Percentiles rank a stretch among this genome's conserved stretches.
phyloP scores from a whole-genome alignment of 2,888 invertebrate genomes.

The Coelinius sp. region DNA sequence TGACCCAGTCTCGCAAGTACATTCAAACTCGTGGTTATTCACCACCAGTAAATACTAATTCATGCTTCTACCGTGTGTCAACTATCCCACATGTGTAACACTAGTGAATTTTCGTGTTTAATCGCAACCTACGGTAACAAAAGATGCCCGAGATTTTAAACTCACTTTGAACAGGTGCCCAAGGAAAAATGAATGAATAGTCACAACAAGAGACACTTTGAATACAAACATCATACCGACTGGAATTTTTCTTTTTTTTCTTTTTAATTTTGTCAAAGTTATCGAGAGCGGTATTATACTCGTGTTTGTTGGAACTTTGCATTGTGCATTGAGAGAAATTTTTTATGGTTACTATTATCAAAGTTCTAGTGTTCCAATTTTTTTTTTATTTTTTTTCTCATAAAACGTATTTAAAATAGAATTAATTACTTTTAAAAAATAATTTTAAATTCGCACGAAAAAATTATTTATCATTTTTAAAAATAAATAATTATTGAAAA shows the following conservation, averaged over 20 bases:
- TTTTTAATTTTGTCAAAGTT: constrained; percentile 3
- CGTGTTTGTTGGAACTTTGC: constrained; percentile 5
- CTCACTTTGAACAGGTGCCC: neutral
- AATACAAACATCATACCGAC: neutral
- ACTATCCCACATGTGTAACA: neutral
- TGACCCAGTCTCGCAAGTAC: neutral
- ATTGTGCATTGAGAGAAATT: neutral
- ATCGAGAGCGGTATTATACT: constrained; percentile 17
- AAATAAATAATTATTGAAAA: too few relatives aligned
- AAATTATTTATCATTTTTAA: too few relatives aligned
- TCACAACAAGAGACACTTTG: neutral
- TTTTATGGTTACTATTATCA: neutral
- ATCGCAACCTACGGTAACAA: neutral
- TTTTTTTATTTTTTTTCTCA: neutral
- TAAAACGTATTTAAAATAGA: too few relatives aligned
- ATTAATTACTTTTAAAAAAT: too few relatives aligned
- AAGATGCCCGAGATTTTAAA: neutral
- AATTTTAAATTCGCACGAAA: too few relatives aligned
- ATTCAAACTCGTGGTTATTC: neutral
- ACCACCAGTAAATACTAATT: neutral
- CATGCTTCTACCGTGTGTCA: neutral
- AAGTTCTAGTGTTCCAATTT: neutral
- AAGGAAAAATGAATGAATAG: neutral
- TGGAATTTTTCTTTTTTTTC: neutral
- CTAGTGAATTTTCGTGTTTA: neutral